A percentile compares a stretch with the other conserved stretches of the same genome.
phyloP scores from a whole-genome alignment of 2,113 vertebrate species.

The Oncorhynchus tshawytscha region DNA sequence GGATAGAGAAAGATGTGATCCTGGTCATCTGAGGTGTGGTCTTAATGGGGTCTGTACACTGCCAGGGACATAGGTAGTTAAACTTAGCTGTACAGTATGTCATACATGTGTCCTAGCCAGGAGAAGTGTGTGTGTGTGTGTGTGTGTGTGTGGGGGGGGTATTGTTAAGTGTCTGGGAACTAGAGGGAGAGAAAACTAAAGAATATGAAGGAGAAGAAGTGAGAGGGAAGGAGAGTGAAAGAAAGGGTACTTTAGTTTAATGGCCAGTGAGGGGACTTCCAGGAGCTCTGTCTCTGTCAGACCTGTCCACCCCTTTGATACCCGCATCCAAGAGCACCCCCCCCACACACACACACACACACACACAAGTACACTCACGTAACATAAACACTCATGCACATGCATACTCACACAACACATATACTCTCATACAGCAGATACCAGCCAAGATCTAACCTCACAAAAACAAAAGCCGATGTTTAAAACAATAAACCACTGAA shows the following conservation, averaged over 20 bases:
- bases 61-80: background rate
- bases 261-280: conserved; percentile 53
- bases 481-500: conserved; percentile 15
- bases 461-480: conserved; percentile 2
- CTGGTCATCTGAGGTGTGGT: too few relatives aligned
- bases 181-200: background rate
- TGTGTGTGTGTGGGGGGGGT: too few relatives aligned
- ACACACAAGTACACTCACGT: conserved; percentile 14
- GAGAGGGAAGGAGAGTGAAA: background rate
- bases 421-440: conserved; percentile 16
- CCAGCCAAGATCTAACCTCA: conserved; percentile 8
- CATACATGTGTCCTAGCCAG: conserved; percentile 34
- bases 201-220: background rate
- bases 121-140: conserved; percentile 9
- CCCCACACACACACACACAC: conserved; percentile 21
- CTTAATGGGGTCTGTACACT: conserved; percentile 1
- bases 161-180: conserved; percentile 39
- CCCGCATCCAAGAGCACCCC: conserved; percentile 27
- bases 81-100: conserved; percentile 18
- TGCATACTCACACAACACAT: background rate
- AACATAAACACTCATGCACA: conserved; percentile 2
- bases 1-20: too few relatives aligned
- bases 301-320: conserved; percentile 52
- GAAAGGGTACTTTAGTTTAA: conserved; percentile 52
- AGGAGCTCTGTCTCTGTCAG: conserved; percentile 43